Evolutionary conservation across 2,113 vertebrate genomes (phyloP).

Genomic region (Fukomys damarensis): DNA sequence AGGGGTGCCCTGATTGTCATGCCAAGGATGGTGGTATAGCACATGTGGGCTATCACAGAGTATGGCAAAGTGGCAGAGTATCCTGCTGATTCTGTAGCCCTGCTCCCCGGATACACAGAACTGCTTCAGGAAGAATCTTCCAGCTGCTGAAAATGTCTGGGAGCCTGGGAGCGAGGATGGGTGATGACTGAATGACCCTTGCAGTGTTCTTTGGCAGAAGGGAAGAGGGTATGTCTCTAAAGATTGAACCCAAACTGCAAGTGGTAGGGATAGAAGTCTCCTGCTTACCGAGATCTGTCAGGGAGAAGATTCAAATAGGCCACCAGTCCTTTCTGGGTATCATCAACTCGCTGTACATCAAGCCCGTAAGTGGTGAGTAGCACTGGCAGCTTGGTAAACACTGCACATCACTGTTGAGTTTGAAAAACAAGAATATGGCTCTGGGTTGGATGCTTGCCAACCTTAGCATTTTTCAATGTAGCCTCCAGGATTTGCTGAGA

Average conservation of each 20-base stretch:
- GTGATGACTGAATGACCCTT: not conserved
- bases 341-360: not conserved
- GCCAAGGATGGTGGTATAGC: not conserved
- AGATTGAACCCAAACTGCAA: not conserved
- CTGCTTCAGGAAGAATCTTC: not conserved
- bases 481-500: slow-evolving; percentile 84
- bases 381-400: not conserved
- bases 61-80: rapidly evolving
- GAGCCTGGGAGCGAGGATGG: not conserved
- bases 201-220: not conserved
- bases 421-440: slow-evolving; percentile 46
- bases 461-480: slow-evolving; percentile 72
- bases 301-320: not conserved
- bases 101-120: not conserved
- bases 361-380: not conserved
- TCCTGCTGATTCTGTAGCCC: not conserved
- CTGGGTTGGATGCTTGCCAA: slow-evolving; percentile 74
- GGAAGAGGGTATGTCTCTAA: not conserved
- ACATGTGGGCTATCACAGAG: not conserved
- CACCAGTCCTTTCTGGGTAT: not conserved
- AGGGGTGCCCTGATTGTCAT: not conserved
- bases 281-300: slow-evolving; percentile 11
- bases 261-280: not conserved
- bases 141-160: not conserved
- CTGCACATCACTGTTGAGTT: not conserved